A percentile compares a stretch with the other conserved stretches of the same genome.
Evolutionary conservation across 1,140 invertebrate genomes (phyloP).

Genomic region (Nasonia vitripennis): DNA sequence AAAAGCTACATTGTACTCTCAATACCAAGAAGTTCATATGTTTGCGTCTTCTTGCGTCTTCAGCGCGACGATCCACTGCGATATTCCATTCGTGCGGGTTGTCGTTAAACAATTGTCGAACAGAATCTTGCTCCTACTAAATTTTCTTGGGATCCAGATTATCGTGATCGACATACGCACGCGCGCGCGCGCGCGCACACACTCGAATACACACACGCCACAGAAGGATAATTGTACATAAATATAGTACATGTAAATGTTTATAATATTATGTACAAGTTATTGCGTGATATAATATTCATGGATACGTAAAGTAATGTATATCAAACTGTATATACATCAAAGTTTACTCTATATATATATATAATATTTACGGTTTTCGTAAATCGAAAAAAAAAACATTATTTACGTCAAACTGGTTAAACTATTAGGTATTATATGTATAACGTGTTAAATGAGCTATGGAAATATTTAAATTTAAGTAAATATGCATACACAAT

Average conservation of each 20-base stretch:
- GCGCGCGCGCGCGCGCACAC: too few species aligned
- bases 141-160: neutral
- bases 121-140: neutral
- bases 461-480: too few species aligned
- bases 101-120: neutral
- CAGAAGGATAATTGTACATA: neutral
- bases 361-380: neutral
- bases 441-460: too few species aligned
- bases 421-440: neutral
- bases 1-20: neutral
- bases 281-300: neutral
- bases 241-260: constrained; percentile 6
- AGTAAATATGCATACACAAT: too few species aligned
- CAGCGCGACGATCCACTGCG: neutral
- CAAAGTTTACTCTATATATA: neutral
- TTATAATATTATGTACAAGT: neutral
- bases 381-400: neutral
- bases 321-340: constrained; percentile 9
- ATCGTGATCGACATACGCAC: neutral
- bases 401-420: neutral
- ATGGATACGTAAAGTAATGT: neutral
- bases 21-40: neutral
- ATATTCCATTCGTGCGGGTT: neutral
- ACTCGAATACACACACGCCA: neutral
- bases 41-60: neutral